Evolutionary conservation across 2,888 invertebrate genomes (phyloP), one percentile per base, ranked within the genome.

Genomic region (Caenorhabditis drosophilae): DNA sequence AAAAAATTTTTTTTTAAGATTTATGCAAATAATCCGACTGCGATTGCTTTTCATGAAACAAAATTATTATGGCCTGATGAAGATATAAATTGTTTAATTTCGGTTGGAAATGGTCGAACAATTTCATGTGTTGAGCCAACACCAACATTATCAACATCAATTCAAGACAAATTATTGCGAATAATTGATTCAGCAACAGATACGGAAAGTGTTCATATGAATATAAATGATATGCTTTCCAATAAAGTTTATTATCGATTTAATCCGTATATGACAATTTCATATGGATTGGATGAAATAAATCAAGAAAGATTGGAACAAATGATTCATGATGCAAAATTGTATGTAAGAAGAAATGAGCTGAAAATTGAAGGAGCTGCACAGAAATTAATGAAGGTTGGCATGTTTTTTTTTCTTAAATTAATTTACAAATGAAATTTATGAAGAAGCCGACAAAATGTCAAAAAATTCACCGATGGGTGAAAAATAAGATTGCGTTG

Each of bases 1-100:
- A n/a, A n/a, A n/a, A n/a, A n/a, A n/a, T n/a, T n/a, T n/a, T n/a
- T n/a, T n/a, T n/a, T n/a, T n/a, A n/a, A n/a, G n/a, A n/a, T 70
- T 31, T 51, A 60, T 40, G 74, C 68, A 20, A 72, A 74, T 51
- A 94, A 93, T 85, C 93, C 93, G 0, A 89, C 92, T 12, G 91
- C 91, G 2, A 89, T 93, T 7, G 94, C 91, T 0, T 87, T 93
- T 41, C 92, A 92, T 83, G 94, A 94, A 85, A 90, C 92, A 0
- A 89, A 89, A 73, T 87, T 90, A 34, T 85, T 94, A 44, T 94
- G 90, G 90, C 92, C 92, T 0, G 86, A 89, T 31, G 87, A 89
- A 38, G 88, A 86, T 58, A 86, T 93, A 42, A 89, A 89, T 71
- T 90, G 91, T 78, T 89, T 94, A 0, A 88, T 94, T 42, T 92